Conservation (phyloP, 2,797 vertebrate genomes). For the Acanthurus lineatus region DNA sequence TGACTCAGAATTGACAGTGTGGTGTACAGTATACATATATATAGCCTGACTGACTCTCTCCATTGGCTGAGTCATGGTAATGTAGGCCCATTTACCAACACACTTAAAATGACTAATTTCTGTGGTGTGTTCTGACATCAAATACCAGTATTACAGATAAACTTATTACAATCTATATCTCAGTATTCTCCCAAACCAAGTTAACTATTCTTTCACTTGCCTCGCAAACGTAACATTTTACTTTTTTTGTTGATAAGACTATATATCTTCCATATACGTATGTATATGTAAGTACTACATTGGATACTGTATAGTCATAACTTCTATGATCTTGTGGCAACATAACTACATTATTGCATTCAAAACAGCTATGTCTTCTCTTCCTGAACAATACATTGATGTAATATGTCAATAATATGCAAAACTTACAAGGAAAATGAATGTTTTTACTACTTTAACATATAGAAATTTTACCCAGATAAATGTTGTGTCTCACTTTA, state of each 20-base stretch:
- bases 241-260: background rate
- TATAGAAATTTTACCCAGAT: too few species aligned
- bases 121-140: background rate
- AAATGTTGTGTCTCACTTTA: too few species aligned
- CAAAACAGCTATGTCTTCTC: background rate
- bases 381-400: background rate
- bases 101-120: slow-evolving; percentile 26
- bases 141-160: background rate
- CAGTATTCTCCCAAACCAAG: background rate
- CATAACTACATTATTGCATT: background rate
- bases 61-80: slow-evolving; percentile 53
- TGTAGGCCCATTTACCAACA: slow-evolving; percentile 28
- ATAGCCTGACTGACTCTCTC: slow-evolving; percentile 54
- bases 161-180: background rate
- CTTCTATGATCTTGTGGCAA: background rate
- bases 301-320: background rate
- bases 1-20: slow-evolving; percentile 59
- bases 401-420: background rate
- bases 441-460: too few species aligned
- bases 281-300: too few species aligned
- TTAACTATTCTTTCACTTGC: background rate
- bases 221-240: background rate
- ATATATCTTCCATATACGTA: background rate
- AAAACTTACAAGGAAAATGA: background rate
- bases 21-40: slow-evolving; percentile 36